phyloP scores from a whole-genome alignment of 2,888 invertebrate genomes.

The Lepidocyrtoides sp. region DNA sequence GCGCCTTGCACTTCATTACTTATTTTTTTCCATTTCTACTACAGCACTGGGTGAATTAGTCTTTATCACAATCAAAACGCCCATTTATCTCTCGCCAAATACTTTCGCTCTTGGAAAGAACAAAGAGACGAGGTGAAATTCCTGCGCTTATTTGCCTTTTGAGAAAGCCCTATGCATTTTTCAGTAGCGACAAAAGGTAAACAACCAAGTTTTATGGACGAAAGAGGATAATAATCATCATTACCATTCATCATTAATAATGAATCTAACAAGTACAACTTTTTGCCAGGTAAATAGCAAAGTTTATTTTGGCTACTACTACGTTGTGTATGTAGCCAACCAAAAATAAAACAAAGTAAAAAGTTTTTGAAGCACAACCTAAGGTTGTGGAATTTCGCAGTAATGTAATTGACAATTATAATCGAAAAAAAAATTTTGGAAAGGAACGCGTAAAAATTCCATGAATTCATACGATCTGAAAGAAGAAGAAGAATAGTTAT shows the following conservation, averaged over 20 bases:
- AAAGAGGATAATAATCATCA: not conserved
- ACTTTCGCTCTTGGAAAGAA: not conserved
- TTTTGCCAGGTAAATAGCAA: not conserved
- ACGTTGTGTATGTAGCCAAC: too few species aligned
- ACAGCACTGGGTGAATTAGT: constrained; percentile 47
- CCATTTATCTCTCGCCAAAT: constrained; percentile 39
- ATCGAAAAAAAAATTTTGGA: not conserved
- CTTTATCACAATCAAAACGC: constrained; percentile 35
- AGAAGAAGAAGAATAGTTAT: too few species aligned
- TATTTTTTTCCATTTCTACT: not conserved
- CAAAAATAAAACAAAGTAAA: not conserved
- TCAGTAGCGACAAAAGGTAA: not conserved
- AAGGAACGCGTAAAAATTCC: constrained; percentile 32
- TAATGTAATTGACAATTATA: not conserved
- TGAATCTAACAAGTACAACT: not conserved
- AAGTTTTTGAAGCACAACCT: not conserved
- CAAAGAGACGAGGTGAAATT: not conserved
- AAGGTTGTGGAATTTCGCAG: not conserved
- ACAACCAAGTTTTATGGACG: not conserved
- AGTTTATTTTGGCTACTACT: too few species aligned
- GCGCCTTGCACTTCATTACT: constrained; percentile 53
- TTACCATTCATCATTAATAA: not conserved
- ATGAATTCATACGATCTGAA: not conserved
- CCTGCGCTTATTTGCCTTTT: not conserved
- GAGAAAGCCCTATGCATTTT: not conserved